Percentiles rank a stretch among this genome's conserved stretches.
Conservation (phyloP, 2,797 vertebrate genomes). For the Sebastes reedi region DNA sequence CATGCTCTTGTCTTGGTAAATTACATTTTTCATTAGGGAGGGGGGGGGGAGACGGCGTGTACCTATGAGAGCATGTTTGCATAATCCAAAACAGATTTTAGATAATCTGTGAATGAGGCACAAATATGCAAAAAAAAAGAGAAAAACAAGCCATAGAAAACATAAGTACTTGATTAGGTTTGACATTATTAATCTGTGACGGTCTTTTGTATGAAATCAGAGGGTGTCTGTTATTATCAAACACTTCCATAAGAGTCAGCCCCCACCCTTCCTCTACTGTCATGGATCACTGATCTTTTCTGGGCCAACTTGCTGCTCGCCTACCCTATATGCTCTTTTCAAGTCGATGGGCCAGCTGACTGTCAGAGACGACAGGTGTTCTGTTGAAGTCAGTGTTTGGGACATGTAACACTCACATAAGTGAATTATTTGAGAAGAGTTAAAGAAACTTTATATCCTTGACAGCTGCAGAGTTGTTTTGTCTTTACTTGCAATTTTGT, state of each 20-base stretch:
- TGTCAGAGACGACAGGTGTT: slow-evolving; percentile 22
- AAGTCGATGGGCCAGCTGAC: slow-evolving; percentile 41
- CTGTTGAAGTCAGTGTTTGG: slow-evolving; percentile 5
- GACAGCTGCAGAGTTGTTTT: not conserved
- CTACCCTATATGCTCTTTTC: slow-evolving; percentile 61
- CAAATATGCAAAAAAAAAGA: slow-evolving; percentile 45
- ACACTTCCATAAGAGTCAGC: slow-evolving; percentile 42
- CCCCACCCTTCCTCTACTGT: not conserved
- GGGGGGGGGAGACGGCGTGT: not conserved
- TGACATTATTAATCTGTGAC: slow-evolving; percentile 57
- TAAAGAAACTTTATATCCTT: not conserved
- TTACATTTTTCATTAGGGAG: slow-evolving; percentile 72
- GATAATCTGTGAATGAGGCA: slow-evolving; percentile 78
- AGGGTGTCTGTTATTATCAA: slow-evolving; percentile 41
- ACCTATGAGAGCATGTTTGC: slow-evolving; percentile 55
- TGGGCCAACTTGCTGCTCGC: slow-evolving; percentile 34
- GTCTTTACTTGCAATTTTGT: not conserved
- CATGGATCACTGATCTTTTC: slow-evolving; percentile 51
- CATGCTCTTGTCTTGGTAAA: slow-evolving; percentile 62
- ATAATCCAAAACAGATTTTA: slow-evolving; percentile 83
- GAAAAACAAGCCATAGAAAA: slow-evolving; percentile 72
- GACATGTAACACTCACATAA: not conserved
- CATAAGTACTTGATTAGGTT: slow-evolving; percentile 63
- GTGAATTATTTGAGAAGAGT: not conserved
- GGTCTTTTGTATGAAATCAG: slow-evolving; percentile 34